Conservation (phyloP, 2,113 vertebrate species). For the Indri indri region DNA sequence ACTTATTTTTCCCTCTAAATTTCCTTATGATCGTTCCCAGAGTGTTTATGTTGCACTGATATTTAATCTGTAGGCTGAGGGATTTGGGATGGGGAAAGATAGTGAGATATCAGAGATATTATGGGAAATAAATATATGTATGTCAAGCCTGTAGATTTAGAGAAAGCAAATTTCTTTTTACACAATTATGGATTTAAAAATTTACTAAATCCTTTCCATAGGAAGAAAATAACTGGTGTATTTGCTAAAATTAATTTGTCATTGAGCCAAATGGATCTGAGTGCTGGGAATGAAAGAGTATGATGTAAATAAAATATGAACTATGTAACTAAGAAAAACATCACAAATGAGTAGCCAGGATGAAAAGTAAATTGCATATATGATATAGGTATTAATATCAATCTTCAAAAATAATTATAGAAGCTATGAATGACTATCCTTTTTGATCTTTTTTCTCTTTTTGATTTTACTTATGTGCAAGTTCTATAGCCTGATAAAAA, state of each 20-base stretch:
- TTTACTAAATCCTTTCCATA: background rate
- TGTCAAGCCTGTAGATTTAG: background rate
- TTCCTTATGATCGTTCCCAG: background rate
- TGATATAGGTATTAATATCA: background rate
- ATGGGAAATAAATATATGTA: background rate
- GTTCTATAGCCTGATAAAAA: background rate
- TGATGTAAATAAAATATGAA: conserved; percentile 16
- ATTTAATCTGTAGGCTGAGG: background rate
- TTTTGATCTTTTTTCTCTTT: background rate
- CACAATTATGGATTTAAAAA: background rate
- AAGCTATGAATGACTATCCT: background rate
- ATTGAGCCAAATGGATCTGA: background rate
- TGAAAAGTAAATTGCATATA: background rate
- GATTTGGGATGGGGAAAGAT: background rate
- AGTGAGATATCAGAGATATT: background rate
- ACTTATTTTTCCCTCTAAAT: background rate
- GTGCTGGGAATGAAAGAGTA: background rate
- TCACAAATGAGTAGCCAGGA: background rate
- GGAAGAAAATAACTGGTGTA: background rate
- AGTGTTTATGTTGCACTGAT: background rate
- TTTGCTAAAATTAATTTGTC: background rate
- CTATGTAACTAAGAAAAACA: background rate
- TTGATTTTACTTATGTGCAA: background rate
- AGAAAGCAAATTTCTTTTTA: background rate
- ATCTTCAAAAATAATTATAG: background rate